A percentile compares a stretch with the other conserved stretches of the same genome.
These are phyloP conservation scores for Drosophila orosa DNA, from an alignment of 1,140 invertebrate species.

Conservation along the genomic window DNA sequence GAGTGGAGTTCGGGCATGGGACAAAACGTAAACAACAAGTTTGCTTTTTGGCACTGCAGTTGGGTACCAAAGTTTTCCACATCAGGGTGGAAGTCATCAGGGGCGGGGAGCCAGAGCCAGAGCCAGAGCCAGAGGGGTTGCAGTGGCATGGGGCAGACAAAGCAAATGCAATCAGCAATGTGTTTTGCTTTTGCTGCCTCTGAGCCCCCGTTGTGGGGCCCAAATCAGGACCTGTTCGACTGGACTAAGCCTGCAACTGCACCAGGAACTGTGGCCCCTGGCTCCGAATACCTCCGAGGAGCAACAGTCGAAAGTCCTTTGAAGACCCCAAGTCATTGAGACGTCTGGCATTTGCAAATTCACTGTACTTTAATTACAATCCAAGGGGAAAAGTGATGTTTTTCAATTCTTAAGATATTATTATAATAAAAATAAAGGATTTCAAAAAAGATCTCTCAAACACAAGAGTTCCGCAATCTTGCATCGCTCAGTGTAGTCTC, in stretches of 20 bases:
- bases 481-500: conserved; percentile 32
- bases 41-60: conserved; percentile 67
- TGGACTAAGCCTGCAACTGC: conserved; percentile 40
- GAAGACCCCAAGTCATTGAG: background rate
- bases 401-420: background rate
- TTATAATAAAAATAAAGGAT: too few relatives aligned
- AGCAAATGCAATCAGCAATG: conserved; percentile 69
- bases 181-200: conserved; percentile 61
- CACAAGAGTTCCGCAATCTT: background rate
- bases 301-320: background rate
- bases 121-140: conserved; percentile 13
- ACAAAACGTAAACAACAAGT: conserved; percentile 75
- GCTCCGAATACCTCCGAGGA: background rate
- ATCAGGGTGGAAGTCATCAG: conserved; percentile 1
- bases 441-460: background rate
- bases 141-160: conserved; percentile 50
- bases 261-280: conserved; percentile 5
- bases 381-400: accelerated
- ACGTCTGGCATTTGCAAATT: background rate
- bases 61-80: conserved; percentile 57
- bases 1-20: conserved; percentile 9
- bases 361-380: background rate
- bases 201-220: conserved; percentile 24
- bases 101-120: background rate
- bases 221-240: conserved; percentile 50